phyloP scores from a whole-genome alignment of 2,113 vertebrate genomes.

The Lagopus muta region DNA sequence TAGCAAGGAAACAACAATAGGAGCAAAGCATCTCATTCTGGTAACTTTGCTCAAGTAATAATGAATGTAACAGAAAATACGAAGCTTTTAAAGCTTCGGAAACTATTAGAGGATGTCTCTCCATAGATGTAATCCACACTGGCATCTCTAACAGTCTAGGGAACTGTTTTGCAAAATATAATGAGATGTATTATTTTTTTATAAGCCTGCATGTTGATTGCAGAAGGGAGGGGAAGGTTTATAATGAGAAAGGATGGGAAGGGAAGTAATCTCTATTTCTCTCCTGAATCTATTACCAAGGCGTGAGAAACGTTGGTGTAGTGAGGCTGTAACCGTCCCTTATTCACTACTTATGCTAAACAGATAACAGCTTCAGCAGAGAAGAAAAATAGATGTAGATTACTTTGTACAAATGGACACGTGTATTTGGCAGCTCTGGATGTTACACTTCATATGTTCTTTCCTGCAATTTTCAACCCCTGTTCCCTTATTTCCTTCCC shows the following conservation, averaged over 20 bases:
- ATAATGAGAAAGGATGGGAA: background rate
- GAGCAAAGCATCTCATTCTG: conserved; percentile 31
- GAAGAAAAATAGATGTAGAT: background rate
- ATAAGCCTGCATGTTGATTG: background rate
- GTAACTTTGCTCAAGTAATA: conserved; percentile 14
- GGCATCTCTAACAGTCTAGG: background rate
- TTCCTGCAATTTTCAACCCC: background rate
- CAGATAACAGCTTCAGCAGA: background rate
- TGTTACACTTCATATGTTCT: background rate
- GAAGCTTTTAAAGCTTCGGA: background rate
- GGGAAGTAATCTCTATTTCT: background rate
- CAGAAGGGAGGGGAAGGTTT: background rate
- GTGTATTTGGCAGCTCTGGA: background rate
- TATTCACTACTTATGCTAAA: background rate
- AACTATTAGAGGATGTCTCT: background rate
- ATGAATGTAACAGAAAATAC: background rate
- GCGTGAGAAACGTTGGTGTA: background rate
- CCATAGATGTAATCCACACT: background rate
- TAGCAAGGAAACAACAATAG: conserved; percentile 5
- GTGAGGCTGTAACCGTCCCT: background rate
- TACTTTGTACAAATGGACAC: background rate
- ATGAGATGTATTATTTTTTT: background rate
- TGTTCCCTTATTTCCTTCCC: background rate
- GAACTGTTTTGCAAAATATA: background rate
- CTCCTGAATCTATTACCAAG: background rate